Base-by-base conservation (phyloP, 2,888 invertebrate species). In the Nomada lathburiana region DNA sequence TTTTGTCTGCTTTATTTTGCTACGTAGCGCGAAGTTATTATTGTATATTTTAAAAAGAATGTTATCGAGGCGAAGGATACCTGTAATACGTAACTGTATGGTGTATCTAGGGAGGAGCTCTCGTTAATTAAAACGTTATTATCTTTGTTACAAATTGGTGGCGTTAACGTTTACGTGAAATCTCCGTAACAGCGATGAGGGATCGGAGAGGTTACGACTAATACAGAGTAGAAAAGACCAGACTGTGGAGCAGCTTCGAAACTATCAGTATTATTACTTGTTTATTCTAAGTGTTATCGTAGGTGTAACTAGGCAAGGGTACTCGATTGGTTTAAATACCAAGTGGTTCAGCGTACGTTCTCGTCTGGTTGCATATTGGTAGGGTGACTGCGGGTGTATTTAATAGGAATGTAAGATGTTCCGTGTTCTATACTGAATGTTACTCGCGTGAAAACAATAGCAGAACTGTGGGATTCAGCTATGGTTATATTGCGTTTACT, bases 211-310 rank as follows among this genome's bases (percentile, higher is more conserved):
- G 70, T 73, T 36, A 47, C 47, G 16, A 16, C 47, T 11, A 47
- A 16, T 47, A 3, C 47, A 47, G 47, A 47, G 76, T 88, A 86
- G 76, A 82, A 79, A 83, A 44, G 73, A 67, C 70, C 65, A 23
- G 52, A 77, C 77, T 80, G 72, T 82, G 53, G 79, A 82, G 65
- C 71, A 86, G 79, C 71, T 79, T 74, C 82, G 71, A 82, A 82
- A 62, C 76, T 76, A 82, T 81, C 82, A 87, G 84, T 86, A 88
- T 86, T 86, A 88, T 86, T 88, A 87, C 79, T 75, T 82, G 60
- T 72, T 75, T 74, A 72, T 83, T 80, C 80, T 88, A 83, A 84
- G 74, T 88, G 86, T 87, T 84, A 81, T 70, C 64, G 71, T 86
- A 89, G 80, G 62, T 64, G 71, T 59, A 82, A 85, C 57, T 59